phyloP scores from a whole-genome alignment of 2,888 invertebrate genomes.

The Epistrophe grossulariae region DNA sequence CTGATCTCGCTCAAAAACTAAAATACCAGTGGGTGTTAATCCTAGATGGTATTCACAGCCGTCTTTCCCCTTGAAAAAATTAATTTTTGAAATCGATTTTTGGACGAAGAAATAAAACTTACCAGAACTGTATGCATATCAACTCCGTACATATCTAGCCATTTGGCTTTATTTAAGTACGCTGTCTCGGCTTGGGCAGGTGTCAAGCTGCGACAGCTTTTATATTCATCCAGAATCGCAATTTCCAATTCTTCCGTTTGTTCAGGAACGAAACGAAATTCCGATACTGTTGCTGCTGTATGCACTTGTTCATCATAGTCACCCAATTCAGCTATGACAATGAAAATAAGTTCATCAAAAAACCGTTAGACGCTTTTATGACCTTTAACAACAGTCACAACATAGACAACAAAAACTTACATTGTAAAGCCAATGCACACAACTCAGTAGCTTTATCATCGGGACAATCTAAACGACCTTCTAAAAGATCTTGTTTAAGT shows the following conservation, averaged over 20 bases:
- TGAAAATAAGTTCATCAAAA: constrained; percentile 21
- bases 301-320: constrained; percentile 97
- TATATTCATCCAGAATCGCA: constrained; percentile 95
- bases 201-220: constrained; percentile 92
- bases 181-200: constrained; percentile 98
- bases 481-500: constrained; percentile 96
- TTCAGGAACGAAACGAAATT: constrained; percentile 98
- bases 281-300: constrained; percentile 98
- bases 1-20: constrained; percentile 97
- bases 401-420: constrained; percentile 85
- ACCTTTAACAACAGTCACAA: neutral
- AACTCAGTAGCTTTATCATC: constrained; percentile 94
- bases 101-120: constrained; percentile 73
- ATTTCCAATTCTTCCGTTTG: constrained; percentile 99
- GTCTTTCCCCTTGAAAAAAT: constrained; percentile 91
- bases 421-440: constrained; percentile 96
- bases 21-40: constrained; percentile 98
- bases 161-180: constrained; percentile 97
- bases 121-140: constrained; percentile 98
- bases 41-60: constrained; percentile 98
- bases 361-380: neutral
- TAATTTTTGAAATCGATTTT: neutral
- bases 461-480: constrained; percentile 95
- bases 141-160: constrained; percentile 99
- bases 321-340: constrained; percentile 93